These are phyloP conservation scores for Rhinatrema bivittatum DNA, from an alignment of 2,797 vertebrate genomes.

Conservation along the genomic window DNA sequence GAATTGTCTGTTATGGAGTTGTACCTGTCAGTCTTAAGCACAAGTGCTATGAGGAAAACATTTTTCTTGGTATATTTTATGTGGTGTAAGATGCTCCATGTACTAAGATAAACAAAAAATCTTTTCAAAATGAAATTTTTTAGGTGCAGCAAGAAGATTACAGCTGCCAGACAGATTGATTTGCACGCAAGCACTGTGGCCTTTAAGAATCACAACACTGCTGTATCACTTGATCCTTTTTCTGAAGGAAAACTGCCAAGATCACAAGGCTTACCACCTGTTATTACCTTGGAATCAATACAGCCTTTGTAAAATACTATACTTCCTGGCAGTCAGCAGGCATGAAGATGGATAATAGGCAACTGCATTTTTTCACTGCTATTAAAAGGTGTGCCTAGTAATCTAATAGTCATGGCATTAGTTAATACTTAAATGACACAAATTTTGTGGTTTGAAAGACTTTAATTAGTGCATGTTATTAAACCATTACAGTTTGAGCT, in stretches of 20 bases:
- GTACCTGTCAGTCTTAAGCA: neutral
- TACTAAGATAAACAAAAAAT: too few relatives aligned
- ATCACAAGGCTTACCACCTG: conserved; percentile 16
- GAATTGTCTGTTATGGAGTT: neutral
- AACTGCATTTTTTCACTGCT: conserved; percentile 12
- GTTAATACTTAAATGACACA: conserved; percentile 18
- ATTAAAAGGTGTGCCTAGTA: conserved; percentile 12
- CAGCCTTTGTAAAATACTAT: conserved; percentile 21
- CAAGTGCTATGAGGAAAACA: neutral
- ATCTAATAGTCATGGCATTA: conserved; percentile 24
- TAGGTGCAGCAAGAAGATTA: conserved; percentile 5
- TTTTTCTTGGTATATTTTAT: too few relatives aligned
- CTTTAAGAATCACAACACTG: conserved; percentile 24
- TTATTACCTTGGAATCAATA: conserved; percentile 31
- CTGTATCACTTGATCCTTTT: conserved; percentile 27
- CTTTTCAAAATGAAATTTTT: too few relatives aligned
- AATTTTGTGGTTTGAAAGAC: conserved; percentile 13
- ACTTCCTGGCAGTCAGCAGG: conserved; percentile 1
- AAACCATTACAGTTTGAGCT: conserved; percentile 9
- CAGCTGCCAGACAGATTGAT: conserved; percentile 16
- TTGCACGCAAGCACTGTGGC: conserved; percentile 13
- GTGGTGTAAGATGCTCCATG: too few relatives aligned
- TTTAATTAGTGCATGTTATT: conserved; percentile 18
- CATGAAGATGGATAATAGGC: conserved; percentile 15
- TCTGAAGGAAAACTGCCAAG: conserved; percentile 18